Conservation (phyloP, 2,113 vertebrate genomes). For the Diadophis punctatus region DNA sequence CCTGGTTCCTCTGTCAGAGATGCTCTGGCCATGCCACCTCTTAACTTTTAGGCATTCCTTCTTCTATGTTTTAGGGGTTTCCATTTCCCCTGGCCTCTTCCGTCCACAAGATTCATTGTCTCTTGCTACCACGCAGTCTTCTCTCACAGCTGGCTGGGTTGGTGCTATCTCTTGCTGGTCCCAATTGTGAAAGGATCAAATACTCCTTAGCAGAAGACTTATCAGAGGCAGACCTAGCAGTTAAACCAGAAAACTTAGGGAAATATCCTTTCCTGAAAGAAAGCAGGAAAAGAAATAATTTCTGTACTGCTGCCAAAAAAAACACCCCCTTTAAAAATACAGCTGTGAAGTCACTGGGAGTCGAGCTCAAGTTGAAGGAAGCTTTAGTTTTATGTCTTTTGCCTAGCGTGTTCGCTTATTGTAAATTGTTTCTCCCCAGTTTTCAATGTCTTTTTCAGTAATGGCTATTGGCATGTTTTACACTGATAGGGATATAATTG, state of each 20-base stretch:
- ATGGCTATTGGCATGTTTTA: not conserved
- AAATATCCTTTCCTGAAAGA: not conserved
- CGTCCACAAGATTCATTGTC: not conserved
- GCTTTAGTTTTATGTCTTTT: not conserved
- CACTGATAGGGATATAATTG: not conserved
- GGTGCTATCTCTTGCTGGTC: not conserved
- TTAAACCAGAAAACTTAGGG: not conserved
- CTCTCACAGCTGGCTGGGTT: not conserved
- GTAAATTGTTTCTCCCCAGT: not conserved
- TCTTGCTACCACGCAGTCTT: not conserved
- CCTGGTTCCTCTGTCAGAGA: not conserved
- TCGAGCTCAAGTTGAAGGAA: not conserved
- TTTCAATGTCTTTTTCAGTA: not conserved
- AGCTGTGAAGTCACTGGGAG: not conserved
- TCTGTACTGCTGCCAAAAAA: not conserved
- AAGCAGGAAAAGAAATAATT: not conserved
- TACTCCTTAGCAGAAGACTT: not conserved
- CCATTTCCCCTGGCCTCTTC: not conserved
- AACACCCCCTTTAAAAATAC: not conserved
- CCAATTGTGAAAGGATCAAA: not conserved
- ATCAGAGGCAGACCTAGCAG: not conserved
- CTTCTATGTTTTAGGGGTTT: not conserved
- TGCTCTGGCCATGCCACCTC: not conserved
- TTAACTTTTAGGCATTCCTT: not conserved
- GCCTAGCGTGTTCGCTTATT: not conserved